phyloP scores from a whole-genome alignment of 2,113 vertebrate species.

The Odobenus rosmarus region DNA sequence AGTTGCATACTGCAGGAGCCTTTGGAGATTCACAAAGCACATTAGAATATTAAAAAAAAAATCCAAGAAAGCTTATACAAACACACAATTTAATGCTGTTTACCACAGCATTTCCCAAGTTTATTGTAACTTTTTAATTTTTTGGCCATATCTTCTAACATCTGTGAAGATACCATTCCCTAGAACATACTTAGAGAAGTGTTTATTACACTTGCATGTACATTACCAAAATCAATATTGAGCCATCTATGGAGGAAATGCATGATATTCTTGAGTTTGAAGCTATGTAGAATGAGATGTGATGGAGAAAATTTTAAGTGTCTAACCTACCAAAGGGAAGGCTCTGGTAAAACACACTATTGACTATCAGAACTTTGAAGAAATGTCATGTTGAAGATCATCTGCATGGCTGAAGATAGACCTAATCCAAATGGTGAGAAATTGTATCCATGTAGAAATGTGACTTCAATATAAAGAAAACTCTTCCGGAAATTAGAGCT shows the following conservation, averaged over 20 bases:
- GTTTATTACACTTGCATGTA: background rate
- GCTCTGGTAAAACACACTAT: background rate
- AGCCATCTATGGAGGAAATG: background rate
- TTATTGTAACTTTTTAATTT: conserved; percentile 44
- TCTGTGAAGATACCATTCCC: conserved; percentile 18
- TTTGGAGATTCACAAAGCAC: conserved; percentile 45
- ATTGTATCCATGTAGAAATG: background rate
- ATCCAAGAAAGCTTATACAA: conserved; percentile 6
- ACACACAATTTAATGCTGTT: conserved; percentile 34
- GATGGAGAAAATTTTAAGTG: background rate
- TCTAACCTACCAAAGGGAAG: background rate
- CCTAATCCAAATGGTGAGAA: background rate
- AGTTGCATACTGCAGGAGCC: background rate
- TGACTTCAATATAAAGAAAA: background rate
- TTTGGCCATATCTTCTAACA: background rate
- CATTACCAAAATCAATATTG: conserved; percentile 1
- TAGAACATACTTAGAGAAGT: background rate
- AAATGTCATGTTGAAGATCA: background rate
- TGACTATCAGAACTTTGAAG: background rate
- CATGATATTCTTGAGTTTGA: background rate
- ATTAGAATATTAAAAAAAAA: conserved; percentile 60
- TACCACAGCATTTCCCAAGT: background rate
- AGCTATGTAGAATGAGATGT: background rate
- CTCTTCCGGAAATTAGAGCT: background rate
- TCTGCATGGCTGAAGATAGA: background rate